These are phyloP conservation scores for Nannoperca obscura DNA, from an alignment of 2,797 vertebrate species.

Conservation along the genomic window DNA sequence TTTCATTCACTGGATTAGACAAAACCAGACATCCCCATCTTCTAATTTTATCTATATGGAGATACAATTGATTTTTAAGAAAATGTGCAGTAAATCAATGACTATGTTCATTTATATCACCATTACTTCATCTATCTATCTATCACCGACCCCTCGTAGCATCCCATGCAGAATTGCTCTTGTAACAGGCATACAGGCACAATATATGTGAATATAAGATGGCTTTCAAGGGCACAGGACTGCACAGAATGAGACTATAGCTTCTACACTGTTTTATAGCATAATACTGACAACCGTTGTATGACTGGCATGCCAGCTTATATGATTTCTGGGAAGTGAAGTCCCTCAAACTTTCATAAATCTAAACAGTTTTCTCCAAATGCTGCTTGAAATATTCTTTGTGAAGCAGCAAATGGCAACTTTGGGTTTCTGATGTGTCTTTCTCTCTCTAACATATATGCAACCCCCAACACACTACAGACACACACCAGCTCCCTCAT, in stretches of 20 bases:
- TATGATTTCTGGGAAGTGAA: background rate
- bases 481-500: conserved; percentile 8
- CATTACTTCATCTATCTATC: background rate
- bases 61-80: background rate
- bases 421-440: background rate
- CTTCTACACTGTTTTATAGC: conserved; percentile 9
- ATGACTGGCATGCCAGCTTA: background rate
- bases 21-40: background rate
- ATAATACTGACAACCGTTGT: conserved; percentile 1
- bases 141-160: background rate
- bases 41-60: background rate
- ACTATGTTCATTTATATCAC: background rate
- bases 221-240: background rate
- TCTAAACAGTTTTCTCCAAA: background rate
- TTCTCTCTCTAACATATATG: background rate
- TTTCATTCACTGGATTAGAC: background rate
- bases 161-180: background rate
- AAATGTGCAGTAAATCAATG: background rate
- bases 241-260: background rate
- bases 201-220: background rate
- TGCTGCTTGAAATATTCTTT: background rate
- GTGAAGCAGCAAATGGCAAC: conserved; percentile 3
- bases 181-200: background rate
- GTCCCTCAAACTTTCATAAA: background rate
- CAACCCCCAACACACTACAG: conserved; percentile 11